Conservation (phyloP, 2,113 vertebrate genomes). For the Cottus gobio region DNA sequence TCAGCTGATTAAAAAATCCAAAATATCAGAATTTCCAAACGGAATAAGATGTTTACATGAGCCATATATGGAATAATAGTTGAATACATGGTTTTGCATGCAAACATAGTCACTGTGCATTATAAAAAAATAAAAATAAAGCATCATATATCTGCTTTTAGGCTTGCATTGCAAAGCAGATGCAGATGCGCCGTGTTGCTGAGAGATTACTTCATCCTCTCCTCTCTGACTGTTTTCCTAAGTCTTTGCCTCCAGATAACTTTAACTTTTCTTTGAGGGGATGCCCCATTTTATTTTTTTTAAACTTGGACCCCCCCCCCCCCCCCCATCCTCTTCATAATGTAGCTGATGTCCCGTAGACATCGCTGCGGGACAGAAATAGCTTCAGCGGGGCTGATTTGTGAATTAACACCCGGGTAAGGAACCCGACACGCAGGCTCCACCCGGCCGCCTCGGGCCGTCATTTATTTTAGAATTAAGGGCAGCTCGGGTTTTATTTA, state of each 20-base stretch:
- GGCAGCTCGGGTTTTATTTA: conserved; percentile 33
- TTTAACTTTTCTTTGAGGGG: neutral
- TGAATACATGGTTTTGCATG: neutral
- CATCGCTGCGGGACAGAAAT: conserved; percentile 11
- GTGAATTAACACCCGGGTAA: conserved; percentile 6
- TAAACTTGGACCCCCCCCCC: neutral
- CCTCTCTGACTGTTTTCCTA: neutral
- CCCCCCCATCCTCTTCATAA: neutral
- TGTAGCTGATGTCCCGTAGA: conserved; percentile 24
- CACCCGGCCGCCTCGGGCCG: neutral
- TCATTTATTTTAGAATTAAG: conserved; percentile 42
- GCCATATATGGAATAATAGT: neutral
- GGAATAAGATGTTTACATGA: neutral
- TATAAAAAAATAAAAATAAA: neutral
- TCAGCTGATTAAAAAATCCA: no score
- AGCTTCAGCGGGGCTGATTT: neutral
- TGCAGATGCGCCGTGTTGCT: neutral
- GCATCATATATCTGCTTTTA: neutral
- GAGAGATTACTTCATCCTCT: neutral
- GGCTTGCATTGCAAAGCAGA: neutral
- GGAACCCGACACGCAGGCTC: neutral
- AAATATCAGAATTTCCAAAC: neutral
- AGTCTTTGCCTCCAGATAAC: neutral
- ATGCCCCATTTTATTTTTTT: neutral
- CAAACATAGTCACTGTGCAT: neutral